Evolutionary conservation across 2,888 invertebrate genomes (phyloP).

Genomic region (Phyllotreta striolata): DNA sequence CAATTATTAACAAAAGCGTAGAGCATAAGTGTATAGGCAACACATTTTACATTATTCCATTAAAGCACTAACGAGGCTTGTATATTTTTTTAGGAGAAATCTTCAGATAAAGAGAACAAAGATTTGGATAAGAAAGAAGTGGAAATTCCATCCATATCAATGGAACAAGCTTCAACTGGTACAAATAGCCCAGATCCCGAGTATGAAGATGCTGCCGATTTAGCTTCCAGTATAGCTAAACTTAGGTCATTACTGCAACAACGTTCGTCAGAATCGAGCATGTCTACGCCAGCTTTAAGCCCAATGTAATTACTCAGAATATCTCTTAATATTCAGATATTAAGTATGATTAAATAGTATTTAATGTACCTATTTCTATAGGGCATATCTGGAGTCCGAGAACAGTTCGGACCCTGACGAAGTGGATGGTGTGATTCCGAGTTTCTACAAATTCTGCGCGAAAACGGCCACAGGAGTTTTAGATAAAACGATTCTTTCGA

Average conservation of each 20-base stretch:
- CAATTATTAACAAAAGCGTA: neutral
- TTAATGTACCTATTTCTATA: conserved; percentile 14
- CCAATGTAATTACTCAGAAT: conserved; percentile 53
- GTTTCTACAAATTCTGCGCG: conserved; percentile 71
- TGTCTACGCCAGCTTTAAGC: conserved; percentile 59
- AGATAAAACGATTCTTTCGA: conserved; percentile 72
- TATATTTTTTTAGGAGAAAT: conserved; percentile 12
- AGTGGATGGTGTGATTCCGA: conserved; percentile 59
- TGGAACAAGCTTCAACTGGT: conserved; percentile 44
- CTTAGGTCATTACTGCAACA: conserved; percentile 72
- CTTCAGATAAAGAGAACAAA: conserved; percentile 21
- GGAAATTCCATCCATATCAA: conserved; percentile 50
- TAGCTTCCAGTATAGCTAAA: conserved; percentile 76
- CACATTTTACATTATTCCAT: conserved; percentile 1
- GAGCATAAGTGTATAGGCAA: neutral
- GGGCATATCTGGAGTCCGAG: conserved; percentile 43
- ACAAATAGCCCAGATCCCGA: conserved; percentile 65
- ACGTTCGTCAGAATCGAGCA: conserved; percentile 58
- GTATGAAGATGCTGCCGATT: conserved; percentile 77
- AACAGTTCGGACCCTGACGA: conserved; percentile 45
- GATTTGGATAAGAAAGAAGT: conserved; percentile 31
- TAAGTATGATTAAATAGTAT: no score
- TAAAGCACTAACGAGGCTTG: neutral
- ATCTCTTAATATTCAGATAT: neutral
- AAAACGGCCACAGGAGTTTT: conserved; percentile 82